Evolutionary conservation across 2,888 invertebrate species (phyloP).

Genomic region (Mythimna lalbum): DNA sequence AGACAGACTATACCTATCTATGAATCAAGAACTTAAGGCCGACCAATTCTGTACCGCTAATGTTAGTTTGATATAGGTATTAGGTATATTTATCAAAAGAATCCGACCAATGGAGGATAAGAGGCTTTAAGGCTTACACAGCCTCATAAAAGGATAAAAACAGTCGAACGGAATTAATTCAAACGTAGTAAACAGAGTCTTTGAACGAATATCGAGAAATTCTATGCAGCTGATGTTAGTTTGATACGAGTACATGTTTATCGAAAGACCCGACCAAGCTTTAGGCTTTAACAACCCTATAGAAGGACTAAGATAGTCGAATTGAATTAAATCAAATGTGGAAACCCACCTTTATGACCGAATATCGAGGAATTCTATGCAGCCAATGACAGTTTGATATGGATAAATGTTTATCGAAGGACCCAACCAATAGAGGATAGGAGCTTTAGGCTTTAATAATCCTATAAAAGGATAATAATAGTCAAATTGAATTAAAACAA

Average conservation of each 20-base stretch:
- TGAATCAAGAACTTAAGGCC: background rate
- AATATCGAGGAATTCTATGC: background rate
- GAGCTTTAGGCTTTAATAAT: slow-evolving; percentile 56
- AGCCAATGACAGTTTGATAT: background rate
- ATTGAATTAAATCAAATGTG: slow-evolving; percentile 57
- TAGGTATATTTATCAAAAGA: no score
- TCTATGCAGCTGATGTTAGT: background rate
- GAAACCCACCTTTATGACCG: background rate
- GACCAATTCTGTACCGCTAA: background rate
- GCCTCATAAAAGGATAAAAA: slow-evolving; percentile 75
- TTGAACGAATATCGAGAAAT: background rate
- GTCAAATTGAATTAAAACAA: slow-evolving; percentile 68
- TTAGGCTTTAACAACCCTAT: slow-evolving; percentile 67
- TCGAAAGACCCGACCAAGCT: background rate
- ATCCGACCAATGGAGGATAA: no score
- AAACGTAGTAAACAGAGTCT: background rate
- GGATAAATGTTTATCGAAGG: background rate
- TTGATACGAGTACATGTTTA: background rate
- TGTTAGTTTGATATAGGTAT: background rate
- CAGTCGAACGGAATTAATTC: slow-evolving; percentile 69
- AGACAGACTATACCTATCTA: no score
- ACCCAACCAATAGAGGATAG: background rate
- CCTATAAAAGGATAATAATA: slow-evolving; percentile 76
- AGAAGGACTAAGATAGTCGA: slow-evolving; percentile 75
- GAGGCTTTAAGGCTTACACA: slow-evolving; percentile 53